Percentiles rank a stretch among this genome's conserved stretches.
phyloP scores from a whole-genome alignment of 2,888 invertebrate species.

The Pseudococcus longispinus region DNA sequence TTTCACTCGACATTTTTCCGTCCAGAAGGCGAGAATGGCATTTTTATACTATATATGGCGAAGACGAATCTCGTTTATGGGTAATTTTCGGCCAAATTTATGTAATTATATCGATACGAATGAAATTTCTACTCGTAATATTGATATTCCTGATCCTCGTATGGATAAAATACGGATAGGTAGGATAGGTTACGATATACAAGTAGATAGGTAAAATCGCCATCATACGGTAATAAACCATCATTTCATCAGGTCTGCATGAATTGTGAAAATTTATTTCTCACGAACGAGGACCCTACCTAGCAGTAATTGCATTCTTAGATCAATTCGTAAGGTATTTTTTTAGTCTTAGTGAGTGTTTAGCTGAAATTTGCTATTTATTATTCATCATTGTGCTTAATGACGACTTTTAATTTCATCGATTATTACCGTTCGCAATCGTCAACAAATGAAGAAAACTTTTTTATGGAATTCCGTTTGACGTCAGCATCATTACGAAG shows the following conservation, averaged over 20 bases:
- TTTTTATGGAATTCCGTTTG: not conserved
- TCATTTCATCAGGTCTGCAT: not conserved
- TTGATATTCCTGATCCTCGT: too few relatives aligned
- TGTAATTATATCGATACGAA: not conserved
- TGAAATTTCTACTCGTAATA: not conserved
- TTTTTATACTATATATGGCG: not conserved
- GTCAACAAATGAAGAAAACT: not conserved
- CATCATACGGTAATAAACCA: not conserved
- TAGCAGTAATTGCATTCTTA: not conserved
- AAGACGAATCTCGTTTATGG: not conserved
- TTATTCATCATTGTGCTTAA: not conserved
- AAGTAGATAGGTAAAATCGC: not conserved
- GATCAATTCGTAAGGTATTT: not conserved
- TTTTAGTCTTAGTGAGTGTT: not conserved
- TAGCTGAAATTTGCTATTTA: not conserved
- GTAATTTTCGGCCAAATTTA: not conserved
- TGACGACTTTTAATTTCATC: conserved; percentile 19
- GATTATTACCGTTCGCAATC: not conserved
- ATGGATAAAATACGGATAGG: not conserved
- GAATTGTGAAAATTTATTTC: not conserved
- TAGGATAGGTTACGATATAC: not conserved
- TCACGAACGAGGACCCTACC: not conserved
- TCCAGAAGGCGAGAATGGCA: not conserved
- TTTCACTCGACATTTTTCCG: not conserved
- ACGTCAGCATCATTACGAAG: not conserved